Conservation (phyloP, 2,113 vertebrate genomes). For the Eurypyga helias region DNA sequence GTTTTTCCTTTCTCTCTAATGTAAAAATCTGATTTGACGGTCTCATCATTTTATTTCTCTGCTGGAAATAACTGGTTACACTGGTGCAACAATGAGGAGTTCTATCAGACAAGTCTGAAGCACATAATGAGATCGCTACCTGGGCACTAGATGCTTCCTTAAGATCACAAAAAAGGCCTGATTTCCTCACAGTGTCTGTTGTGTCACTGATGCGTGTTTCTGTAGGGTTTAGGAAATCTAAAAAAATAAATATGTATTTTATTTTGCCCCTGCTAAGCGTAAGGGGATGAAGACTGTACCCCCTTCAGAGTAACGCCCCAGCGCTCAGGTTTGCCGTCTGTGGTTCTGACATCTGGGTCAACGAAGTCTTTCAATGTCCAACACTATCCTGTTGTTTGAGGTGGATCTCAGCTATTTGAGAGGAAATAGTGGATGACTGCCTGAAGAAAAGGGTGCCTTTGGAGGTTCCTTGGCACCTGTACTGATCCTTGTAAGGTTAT, state of each 20-base stretch:
- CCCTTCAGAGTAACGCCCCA: too few species aligned
- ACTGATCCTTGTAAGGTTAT: neutral
- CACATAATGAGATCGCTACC: neutral
- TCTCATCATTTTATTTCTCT: neutral
- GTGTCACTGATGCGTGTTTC: fast-evolving
- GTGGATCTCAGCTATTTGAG: neutral
- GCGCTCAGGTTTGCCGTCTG: too few species aligned
- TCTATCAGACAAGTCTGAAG: neutral
- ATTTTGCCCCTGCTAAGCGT: neutral
- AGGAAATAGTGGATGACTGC: neutral
- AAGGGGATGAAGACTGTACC: too few species aligned
- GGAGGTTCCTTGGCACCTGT: neutral
- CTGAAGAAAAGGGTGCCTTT: neutral
- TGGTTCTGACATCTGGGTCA: neutral
- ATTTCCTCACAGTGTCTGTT: neutral
- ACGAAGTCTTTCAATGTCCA: neutral
- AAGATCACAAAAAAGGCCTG: neutral
- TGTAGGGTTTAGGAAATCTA: neutral
- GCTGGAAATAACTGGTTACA: neutral
- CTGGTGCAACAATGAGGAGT: neutral
- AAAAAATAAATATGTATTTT: neutral
- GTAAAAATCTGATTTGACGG: neutral
- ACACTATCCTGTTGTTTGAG: fast-evolving
- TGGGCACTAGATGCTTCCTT: neutral
- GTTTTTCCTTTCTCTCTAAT: neutral